Percentiles rank a stretch among this genome's conserved stretches.
Conservation (phyloP, 2,888 invertebrate species). For the Pegoplata infirma region DNA sequence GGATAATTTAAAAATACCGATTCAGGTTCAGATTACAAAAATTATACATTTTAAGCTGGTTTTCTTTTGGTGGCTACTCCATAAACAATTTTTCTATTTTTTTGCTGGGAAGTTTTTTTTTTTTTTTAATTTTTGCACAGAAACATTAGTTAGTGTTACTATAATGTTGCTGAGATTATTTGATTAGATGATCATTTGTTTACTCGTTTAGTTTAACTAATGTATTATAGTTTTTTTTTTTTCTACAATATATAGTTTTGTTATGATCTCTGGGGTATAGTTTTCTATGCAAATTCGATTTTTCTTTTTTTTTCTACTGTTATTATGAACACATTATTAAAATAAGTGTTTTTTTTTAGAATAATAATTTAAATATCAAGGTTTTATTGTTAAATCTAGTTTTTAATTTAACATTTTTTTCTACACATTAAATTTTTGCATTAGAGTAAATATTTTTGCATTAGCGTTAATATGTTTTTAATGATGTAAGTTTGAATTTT, state of each 20-base stretch:
- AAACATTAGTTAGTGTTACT: slow-evolving; percentile 21
- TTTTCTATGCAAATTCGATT: not conserved
- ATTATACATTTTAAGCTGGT: no score
- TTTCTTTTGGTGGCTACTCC: no score
- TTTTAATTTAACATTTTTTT: not conserved
- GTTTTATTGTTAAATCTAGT: not conserved
- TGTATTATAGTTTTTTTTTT: slow-evolving; percentile 8
- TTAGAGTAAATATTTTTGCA: no score
- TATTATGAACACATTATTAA: no score
- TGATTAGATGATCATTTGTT: slow-evolving; percentile 63
- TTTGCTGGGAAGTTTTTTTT: not conserved
- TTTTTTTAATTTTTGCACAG: not conserved
- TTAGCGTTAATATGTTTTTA: no score
- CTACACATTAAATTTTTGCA: no score
- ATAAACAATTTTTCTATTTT: no score
- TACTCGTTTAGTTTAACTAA: slow-evolving; percentile 52
- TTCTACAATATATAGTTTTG: no score
- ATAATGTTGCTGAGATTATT: slow-evolving; percentile 57
- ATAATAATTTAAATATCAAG: not conserved
- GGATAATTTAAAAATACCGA: no score
- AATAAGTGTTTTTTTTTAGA: not conserved
- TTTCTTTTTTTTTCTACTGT: not conserved
- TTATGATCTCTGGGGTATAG: not conserved
- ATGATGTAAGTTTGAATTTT: no score
- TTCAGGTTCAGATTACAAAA: no score